Base-by-base conservation (phyloP, 2,113 vertebrate genomes). In the Dipodomys stephensi region DNA sequence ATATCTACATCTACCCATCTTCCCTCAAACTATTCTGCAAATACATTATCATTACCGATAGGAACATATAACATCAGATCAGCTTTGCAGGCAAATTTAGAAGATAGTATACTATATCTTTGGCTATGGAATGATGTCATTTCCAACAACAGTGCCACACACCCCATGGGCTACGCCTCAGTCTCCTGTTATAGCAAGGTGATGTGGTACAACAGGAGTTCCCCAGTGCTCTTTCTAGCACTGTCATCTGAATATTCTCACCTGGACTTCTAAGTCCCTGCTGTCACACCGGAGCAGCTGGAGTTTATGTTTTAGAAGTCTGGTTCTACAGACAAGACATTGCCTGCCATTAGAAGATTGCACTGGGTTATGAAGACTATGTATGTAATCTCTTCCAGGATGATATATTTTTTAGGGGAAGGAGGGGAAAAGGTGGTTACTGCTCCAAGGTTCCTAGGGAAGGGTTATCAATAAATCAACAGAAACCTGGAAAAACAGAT, bases 191-290 rank as follows among this genome's bases (percentile, higher is more conserved):
- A 62, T 6, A 53, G 25, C n/a, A 27, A 90, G n/a, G 27, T 5
- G 23, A 71, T 32, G 10, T 57, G 9, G 39, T 78, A 2, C 16
- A 32, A 68, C 78, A 44, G 2, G 44, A 11, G 20, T 19, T 87
- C 20, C 15, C 13, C 13, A 19, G 6, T 39, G 28, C 11, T 60
- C 57, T 44, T 73, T 9, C 9, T n/a, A 23, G 35, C 3, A 23
- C 16, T 94, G 92, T 62, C 69, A 89, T 77, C 90, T 53, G 57
- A 95, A 94, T 92, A 95, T 65, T 64, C 87, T 95, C 88, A 71
- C 89, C 81, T 83, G 22, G 11, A n/a, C n/a, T 35, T 32, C n/a
- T 2, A 57, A 57, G 53, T 57, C 53, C 53, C 53, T 4, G 12
- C 53, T 18, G 53, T 57, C 53, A 57, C 16, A 57, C 4, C 11